These are phyloP conservation scores for Natator depressus DNA, from an alignment of 2,113 vertebrate species.

Conservation along the genomic window DNA sequence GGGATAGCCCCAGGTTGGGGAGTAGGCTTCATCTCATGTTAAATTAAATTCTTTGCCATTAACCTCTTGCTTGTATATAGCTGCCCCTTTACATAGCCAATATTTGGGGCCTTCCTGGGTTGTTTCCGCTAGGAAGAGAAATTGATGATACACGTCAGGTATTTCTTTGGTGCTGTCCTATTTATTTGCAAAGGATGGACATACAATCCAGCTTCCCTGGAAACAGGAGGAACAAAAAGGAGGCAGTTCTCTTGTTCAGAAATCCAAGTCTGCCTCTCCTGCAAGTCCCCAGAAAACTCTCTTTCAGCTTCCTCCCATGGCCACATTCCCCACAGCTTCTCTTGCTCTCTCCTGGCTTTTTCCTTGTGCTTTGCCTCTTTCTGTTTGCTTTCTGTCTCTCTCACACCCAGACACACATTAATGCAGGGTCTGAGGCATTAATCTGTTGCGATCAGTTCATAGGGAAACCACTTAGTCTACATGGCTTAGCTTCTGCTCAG, in stretches of 20 bases:
- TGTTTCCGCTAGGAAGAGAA: neutral
- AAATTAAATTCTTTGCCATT: neutral
- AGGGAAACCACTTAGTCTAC: neutral
- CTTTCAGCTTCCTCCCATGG: neutral
- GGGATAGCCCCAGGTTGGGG: neutral
- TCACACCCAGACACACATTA: neutral
- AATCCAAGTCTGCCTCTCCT: neutral
- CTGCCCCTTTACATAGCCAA: neutral
- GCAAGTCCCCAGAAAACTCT: fast-evolving
- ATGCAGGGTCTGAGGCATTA: neutral
- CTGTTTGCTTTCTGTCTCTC: neutral
- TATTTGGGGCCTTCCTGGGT: neutral
- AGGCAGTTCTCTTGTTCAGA: neutral
- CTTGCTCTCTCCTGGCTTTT: neutral
- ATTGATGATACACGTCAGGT: neutral
- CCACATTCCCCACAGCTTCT: fast-evolving
- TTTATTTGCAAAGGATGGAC: neutral
- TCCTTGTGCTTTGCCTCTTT: neutral
- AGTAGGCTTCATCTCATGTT: neutral
- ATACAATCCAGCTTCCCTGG: neutral
- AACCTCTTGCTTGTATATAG: neutral
- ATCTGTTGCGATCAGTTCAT: too few species aligned
- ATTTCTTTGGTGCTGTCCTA: neutral
- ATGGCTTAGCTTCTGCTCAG: neutral
- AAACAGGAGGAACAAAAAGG: neutral